phyloP scores from a whole-genome alignment of 1,140 invertebrate species.

The Cyclargus thomasi region DNA sequence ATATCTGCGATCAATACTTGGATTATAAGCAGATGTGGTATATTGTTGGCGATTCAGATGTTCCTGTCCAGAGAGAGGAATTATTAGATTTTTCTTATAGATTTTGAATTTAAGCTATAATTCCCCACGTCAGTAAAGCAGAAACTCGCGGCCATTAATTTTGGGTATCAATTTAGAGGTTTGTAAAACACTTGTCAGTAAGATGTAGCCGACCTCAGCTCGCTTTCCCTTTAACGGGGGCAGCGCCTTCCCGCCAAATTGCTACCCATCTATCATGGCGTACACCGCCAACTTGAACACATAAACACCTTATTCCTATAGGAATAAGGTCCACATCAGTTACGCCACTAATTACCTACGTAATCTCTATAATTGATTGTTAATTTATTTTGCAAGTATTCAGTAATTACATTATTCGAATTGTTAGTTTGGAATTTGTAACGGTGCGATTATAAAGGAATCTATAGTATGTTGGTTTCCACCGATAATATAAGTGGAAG shows the following conservation, averaged over 20 bases:
- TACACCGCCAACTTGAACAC: neutral
- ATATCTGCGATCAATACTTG: too few relatives aligned
- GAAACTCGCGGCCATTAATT: too few relatives aligned
- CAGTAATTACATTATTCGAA: neutral
- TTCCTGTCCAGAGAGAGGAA: too few relatives aligned
- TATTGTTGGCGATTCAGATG: too few relatives aligned
- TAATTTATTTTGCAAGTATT: neutral
- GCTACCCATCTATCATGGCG: constrained; percentile 10
- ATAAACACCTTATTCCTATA: neutral
- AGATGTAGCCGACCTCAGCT: neutral
- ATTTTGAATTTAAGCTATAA: too few relatives aligned
- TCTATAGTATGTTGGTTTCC: neutral
- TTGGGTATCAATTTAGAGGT: too few relatives aligned
- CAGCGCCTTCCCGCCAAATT: constrained; percentile 5
- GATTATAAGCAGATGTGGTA: too few relatives aligned
- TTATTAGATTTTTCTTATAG: too few relatives aligned
- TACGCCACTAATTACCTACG: neutral
- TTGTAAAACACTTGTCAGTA: neutral
- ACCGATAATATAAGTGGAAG: too few relatives aligned
- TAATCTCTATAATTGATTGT: neutral
- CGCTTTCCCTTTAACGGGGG: constrained; percentile 10
- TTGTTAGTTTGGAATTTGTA: neutral
- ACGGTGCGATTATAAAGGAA: neutral
- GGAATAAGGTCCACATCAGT: neutral
- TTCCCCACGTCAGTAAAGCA: too few relatives aligned